Base-by-base conservation (phyloP, 2,797 vertebrate genomes). In the Scleropages formosus region DNA sequence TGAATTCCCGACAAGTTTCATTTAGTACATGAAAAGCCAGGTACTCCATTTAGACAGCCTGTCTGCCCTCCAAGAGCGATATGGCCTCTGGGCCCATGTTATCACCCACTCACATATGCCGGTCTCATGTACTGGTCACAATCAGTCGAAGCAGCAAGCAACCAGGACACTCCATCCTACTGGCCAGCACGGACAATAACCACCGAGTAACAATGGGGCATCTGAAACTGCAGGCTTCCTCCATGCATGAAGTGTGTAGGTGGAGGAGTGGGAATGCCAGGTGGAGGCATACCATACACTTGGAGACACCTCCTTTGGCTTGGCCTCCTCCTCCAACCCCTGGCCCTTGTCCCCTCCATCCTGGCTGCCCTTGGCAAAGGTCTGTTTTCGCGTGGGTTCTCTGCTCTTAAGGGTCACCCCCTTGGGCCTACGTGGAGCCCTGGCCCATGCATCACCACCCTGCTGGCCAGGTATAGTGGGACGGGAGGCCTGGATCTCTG, bases 351-450 rank as follows among this genome's bases (percentile, higher is more conserved):
- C 58, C 24, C 78, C 70, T 26, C 59, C 61, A 20, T 59, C 31
- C 49, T 73, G 81, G 20, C 70, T 58, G 18, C 78, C 81, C 58
- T 82, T 82, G 60, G 73, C 72, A 22, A 87, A 84, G 63, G 79
- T 85, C 75, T 87, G 85, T 18, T 79, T 81, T 58, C 80, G 77
- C 1, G 62, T 76, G 8, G 81, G 77, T 47, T 84, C 84, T 60
- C 82, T 78, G 76, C 79, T 89, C 69, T 80, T 80, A 63, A 80
- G 69, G 0, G 84, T 82, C 74, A 84, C 85, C 64, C 85, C 84
- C 66, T 84, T 84, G 13, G 70, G 74, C 69, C 75, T 82, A 12
- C 77, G 77, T 16, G 78, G 71, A 39, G 66, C 63, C 76, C 82
- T 87, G 47, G 44, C 66, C 16, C 26, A 62, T 22, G 72, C 63